A percentile compares a stretch with the other conserved stretches of the same genome.
Conservation (phyloP, 2,113 vertebrate genomes). For the Conger conger region DNA sequence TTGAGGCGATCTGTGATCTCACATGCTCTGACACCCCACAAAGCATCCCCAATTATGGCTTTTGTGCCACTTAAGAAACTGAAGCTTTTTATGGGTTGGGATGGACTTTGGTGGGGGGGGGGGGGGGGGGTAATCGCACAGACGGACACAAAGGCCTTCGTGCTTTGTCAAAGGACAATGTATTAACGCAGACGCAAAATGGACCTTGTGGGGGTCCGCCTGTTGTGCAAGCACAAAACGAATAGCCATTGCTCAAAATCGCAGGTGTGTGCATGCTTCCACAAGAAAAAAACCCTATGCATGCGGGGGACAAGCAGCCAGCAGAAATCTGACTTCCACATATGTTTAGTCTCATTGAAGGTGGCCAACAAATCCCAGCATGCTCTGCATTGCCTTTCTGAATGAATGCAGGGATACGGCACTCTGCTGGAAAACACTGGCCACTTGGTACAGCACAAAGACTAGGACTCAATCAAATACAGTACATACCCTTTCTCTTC, state of each 20-base stretch:
- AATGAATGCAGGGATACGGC: too few species aligned
- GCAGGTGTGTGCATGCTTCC: conserved; percentile 54
- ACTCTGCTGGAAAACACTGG: too few species aligned
- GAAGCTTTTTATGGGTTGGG: conserved; percentile 81
- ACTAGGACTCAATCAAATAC: too few species aligned
- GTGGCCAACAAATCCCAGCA: conserved; percentile 17
- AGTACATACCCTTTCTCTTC: too few species aligned
- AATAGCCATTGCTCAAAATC: conserved; percentile 65
- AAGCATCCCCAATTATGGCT: conserved; percentile 98
- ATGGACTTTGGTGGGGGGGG: conserved; percentile 43
- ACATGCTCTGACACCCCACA: conserved; percentile 96
- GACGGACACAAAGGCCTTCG: conserved; percentile 74
- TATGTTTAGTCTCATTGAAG: conserved; percentile 25
- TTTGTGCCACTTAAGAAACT: conserved; percentile 98
- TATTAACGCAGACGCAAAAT: conserved; percentile 79
- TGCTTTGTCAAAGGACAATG: conserved; percentile 78
- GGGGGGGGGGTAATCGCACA: conserved; percentile 76
- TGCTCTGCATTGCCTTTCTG: conserved; percentile 20
- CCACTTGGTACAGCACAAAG: too few species aligned
- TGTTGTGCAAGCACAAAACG: conserved; percentile 63
- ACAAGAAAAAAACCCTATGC: too few species aligned
- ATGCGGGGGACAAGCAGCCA: conserved; percentile 15
- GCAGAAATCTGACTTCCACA: conserved; percentile 38
- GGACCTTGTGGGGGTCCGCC: conserved; percentile 57
- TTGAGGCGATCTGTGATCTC: conserved; percentile 94